Evolutionary conservation across 2,113 vertebrate genomes (phyloP).

Genomic region (Oostethus manadensis): DNA sequence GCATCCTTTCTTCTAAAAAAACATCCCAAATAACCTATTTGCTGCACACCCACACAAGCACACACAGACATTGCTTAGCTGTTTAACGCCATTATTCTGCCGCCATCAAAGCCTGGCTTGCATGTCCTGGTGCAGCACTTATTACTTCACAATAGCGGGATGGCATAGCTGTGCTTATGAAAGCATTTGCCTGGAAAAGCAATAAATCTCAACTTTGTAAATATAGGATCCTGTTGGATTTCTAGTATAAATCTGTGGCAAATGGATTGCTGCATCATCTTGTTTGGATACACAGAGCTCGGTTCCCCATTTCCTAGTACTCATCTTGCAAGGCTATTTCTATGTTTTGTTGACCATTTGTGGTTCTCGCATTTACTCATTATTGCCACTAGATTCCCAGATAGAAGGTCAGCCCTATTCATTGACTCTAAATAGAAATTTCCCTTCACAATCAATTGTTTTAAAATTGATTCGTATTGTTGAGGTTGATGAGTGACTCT

Average conservation of each 20-base stretch:
- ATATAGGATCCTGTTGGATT: constrained; percentile 68
- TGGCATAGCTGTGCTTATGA: constrained; percentile 67
- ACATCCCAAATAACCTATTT: constrained; percentile 75
- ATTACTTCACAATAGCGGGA: constrained; percentile 64
- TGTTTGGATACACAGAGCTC: constrained; percentile 17
- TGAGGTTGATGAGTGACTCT: constrained; percentile 51
- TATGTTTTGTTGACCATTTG: constrained; percentile 23
- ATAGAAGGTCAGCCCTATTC: constrained; percentile 49
- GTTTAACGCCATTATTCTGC: constrained; percentile 62
- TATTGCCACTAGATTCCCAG: constrained; percentile 48
- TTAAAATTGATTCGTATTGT: constrained; percentile 59
- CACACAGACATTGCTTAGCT: constrained; percentile 48
- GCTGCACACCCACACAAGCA: constrained; percentile 70
- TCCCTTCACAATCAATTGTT: constrained; percentile 51
- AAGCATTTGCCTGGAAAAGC: constrained; percentile 74
- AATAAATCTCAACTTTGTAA: constrained; percentile 66
- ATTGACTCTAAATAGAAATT: constrained; percentile 49
- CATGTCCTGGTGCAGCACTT: constrained; percentile 57
- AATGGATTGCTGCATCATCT: constrained; percentile 38
- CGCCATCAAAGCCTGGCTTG: constrained; percentile 63
- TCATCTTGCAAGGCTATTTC: constrained; percentile 23
- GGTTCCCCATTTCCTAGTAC: constrained; percentile 46
- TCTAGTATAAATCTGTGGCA: constrained; percentile 57
- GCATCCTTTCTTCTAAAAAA: constrained; percentile 69
- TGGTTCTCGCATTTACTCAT: constrained; percentile 38